These are phyloP conservation scores for Sylvicapra grimmia DNA, from an alignment of 2,113 vertebrate species.

Conservation along the genomic window DNA sequence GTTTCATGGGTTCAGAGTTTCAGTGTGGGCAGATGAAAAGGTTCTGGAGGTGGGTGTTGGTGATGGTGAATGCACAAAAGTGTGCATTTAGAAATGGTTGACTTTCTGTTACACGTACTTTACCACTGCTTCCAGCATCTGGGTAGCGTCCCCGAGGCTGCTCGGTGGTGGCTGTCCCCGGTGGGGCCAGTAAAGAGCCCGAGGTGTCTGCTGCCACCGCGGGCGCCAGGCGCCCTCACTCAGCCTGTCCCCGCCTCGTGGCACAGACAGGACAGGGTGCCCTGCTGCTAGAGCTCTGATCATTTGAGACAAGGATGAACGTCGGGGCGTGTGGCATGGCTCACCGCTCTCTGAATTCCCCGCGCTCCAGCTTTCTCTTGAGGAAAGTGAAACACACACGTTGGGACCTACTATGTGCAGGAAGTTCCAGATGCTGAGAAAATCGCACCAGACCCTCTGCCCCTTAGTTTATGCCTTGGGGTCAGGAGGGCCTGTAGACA, in stretches of 20 bases:
- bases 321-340: fast-evolving
- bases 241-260: neutral
- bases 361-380: fast-evolving
- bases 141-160: neutral
- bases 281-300: neutral
- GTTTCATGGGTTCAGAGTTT: neutral
- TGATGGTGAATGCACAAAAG: neutral
- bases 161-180: neutral
- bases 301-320: neutral
- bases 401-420: neutral
- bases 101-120: neutral
- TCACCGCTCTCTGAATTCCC: neutral
- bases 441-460: neutral
- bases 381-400: neutral
- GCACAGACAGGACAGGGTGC: neutral
- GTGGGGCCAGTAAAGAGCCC: neutral
- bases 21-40: neutral
- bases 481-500: neutral
- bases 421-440: neutral
- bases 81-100: neutral
- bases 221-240: fast-evolving
- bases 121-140: neutral
- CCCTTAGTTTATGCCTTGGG: neutral
- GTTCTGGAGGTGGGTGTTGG: neutral
- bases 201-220: neutral